phyloP scores from a whole-genome alignment of 2,797 vertebrate species.

The Ctenopoma multispine region DNA sequence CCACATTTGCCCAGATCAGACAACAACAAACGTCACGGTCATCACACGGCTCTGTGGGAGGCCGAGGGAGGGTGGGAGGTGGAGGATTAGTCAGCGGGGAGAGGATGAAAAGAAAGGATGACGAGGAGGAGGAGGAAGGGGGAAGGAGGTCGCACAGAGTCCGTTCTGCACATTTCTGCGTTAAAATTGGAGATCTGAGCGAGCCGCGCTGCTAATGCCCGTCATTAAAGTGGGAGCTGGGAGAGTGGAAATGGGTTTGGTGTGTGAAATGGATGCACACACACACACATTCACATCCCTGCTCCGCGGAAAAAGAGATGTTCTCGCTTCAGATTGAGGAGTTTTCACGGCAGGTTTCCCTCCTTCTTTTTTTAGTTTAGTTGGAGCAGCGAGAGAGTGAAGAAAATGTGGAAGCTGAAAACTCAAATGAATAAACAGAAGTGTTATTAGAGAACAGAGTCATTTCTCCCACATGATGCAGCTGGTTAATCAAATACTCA shows the following conservation, averaged over 20 bases:
- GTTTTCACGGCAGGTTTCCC: slow-evolving; percentile 45
- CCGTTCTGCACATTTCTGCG: slow-evolving; percentile 60
- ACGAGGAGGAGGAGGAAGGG: neutral
- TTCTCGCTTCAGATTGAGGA: slow-evolving; percentile 38
- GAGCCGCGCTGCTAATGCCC: slow-evolving; percentile 44
- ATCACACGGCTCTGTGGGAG: slow-evolving; percentile 8
- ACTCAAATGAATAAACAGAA: neutral
- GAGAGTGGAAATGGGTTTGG: slow-evolving; percentile 56
- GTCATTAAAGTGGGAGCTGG: slow-evolving; percentile 61
- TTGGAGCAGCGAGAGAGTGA: neutral
- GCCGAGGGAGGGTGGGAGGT: neutral
- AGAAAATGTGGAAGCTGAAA: neutral
- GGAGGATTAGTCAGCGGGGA: slow-evolving; percentile 35
- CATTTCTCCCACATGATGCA: neutral
- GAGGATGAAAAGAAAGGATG: slow-evolving; percentile 12
- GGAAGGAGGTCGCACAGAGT: slow-evolving; percentile 19
- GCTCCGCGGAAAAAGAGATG: slow-evolving; percentile 12
- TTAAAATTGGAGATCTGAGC: slow-evolving; percentile 68
- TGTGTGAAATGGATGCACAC: slow-evolving; percentile 54
- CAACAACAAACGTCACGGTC: slow-evolving; percentile 11
- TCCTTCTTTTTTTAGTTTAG: neutral
- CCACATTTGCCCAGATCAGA: slow-evolving; percentile 47
- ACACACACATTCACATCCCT: slow-evolving; percentile 3
- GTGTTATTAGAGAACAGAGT: neutral
- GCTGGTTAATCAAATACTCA: neutral